Evolutionary conservation across 2,888 invertebrate species (phyloP), one percentile per base, ranked within the genome.

Genomic region (Andricus quercusramuli): DNA sequence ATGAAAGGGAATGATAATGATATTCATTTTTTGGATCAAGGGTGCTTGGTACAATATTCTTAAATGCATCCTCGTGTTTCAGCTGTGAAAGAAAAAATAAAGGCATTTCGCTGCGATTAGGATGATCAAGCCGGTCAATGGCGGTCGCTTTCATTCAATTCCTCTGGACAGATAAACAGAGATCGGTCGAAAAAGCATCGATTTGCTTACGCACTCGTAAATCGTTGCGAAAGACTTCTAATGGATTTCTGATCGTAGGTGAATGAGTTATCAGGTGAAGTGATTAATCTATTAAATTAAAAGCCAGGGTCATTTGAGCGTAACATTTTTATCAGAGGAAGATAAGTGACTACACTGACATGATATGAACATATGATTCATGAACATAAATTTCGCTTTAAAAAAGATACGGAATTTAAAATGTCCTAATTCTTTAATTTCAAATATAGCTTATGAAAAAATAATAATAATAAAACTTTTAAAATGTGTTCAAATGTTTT

Each of bases 171-270:
- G 32, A 65, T 64, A 64, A 29, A 29, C 29, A 1, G 17, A 65
- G 32, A 56, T 22, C n/a, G n/a, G n/a, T 56, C n/a, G 56, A 56
- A 11, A 56, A 56, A 56, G 9, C 56, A n/a, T 9, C n/a, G n/a
- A n/a, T n/a, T 56, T 22, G 3, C 56, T 20, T 37, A 65, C 65
- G 65, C 65, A 37, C 37, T 65, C 65, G 37, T 65, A 37, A 65
- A 29, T 65, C 65, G 17, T 32, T 65, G 29, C 65, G 65, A 65
- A 65, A 65, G 32, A 65, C 20, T 65, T 65, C 56, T 65, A 65
- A 32, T 65, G 65, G 37, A 65, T 65, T 64, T 29, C 29, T 64
- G 64, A 13, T 29, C 11, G 13, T 37, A 20, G 37, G n/a, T 37
- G 32, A 37, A 37, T 65, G 32, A 65, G 20, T 32, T 65, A 32